Evolutionary conservation across 2,797 vertebrate genomes (phyloP), one percentile per base, ranked within the genome.

Genomic region (Chiloscyllium punctatum): DNA sequence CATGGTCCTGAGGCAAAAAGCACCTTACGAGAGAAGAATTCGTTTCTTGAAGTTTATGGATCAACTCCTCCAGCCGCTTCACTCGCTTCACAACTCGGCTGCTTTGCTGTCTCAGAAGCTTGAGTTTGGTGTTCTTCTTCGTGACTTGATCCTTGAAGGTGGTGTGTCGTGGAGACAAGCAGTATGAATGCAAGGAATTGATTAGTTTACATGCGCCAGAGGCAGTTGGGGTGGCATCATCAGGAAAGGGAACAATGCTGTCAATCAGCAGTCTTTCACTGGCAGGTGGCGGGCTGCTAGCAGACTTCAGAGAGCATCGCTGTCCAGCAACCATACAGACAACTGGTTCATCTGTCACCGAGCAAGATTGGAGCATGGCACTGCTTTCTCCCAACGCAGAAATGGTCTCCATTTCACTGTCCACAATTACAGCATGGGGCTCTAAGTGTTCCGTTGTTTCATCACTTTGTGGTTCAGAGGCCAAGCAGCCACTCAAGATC

Each of bases 101-200:
- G 96, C 97, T 96, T 95, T 97, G 96, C 96, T 97, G 97, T 82
- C 97, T 97, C 95, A 98, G 96, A 0, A 97, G 97, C 66, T 96
- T 96, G 86, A 98, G 96, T 95, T 98, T 97, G 0, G 97, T 97
- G 0, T 97, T 97, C 97, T 97, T 98, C 96, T 97, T 97, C 57
- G 97, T 97, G 6, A 97, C 97, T 96, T 98, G 97, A 77, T 97
- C 97, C 0, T 97, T 97, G 95, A 97, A 98, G 97, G 97, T 97
- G 96, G 96, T 97, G 96, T 97, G 97, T 51, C 97, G 96, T 1
- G 97, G 97, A 1, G 97, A 97, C 96, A 97, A 98, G 96, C 98
- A 98, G 68, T 98, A 98, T 0, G 98, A 98, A 95, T 98, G 98
- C 21, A 98, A 97, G 1, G 98, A 98, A 95, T 97, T 98, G 0